A percentile compares a stretch with the other conserved stretches of the same genome.
phyloP scores from a whole-genome alignment of 2,888 invertebrate species.

The Phortica okadai region DNA sequence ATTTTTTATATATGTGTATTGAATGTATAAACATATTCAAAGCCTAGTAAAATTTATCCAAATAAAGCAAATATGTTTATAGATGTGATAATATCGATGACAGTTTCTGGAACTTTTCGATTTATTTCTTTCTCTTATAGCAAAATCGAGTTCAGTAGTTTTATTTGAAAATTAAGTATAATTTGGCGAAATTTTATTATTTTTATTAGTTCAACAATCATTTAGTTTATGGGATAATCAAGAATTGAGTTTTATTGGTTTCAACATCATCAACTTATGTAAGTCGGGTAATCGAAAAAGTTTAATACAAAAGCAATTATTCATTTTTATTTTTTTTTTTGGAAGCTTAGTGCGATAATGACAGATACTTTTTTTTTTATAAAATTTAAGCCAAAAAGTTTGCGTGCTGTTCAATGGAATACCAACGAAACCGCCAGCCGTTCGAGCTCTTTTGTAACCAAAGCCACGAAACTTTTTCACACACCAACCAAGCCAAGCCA shows the following conservation, averaged over 20 bases:
- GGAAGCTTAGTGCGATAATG: background rate
- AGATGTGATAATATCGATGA: constrained; percentile 11
- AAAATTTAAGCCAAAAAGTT: background rate
- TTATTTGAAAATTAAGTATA: too few species aligned
- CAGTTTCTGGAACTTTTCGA: background rate
- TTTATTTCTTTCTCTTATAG: background rate
- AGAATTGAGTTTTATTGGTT: too few species aligned
- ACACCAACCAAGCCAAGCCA: background rate
- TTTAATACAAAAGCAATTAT: background rate
- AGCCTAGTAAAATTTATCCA: constrained; percentile 2
- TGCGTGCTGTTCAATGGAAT: background rate
- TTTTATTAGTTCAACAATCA: too few species aligned
- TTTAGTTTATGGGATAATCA: too few species aligned
- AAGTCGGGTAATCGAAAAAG: too few species aligned
- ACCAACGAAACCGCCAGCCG: background rate
- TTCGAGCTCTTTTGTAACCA: background rate
- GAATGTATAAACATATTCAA: constrained; percentile 10
- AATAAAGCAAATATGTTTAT: constrained; percentile 10
- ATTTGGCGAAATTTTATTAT: too few species aligned
- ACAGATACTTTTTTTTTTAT: background rate
- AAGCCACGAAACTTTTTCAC: background rate
- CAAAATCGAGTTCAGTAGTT: too few species aligned
- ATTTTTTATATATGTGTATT: constrained; percentile 15
- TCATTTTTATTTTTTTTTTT: background rate
- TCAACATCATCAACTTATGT: too few species aligned